phyloP scores from a whole-genome alignment of 2,888 invertebrate genomes.

The Eupithecia pulchellata region DNA sequence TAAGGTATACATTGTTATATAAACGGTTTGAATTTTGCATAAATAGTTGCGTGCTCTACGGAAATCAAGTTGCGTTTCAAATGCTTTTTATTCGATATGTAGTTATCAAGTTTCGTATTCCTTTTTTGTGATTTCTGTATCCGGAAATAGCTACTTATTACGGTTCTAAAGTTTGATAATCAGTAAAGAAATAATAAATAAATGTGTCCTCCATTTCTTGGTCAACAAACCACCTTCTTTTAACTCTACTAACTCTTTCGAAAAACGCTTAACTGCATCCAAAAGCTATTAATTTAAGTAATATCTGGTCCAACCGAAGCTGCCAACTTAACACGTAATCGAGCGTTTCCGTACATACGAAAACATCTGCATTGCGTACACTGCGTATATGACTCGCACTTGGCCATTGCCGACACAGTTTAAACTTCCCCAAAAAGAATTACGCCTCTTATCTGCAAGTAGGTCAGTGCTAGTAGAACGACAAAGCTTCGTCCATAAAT shows the following conservation, averaged over 20 bases:
- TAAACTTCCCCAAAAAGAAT: not conserved
- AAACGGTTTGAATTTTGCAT: not conserved
- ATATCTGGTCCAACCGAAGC: not conserved
- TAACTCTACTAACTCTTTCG: not conserved
- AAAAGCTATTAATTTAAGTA: constrained; percentile 2
- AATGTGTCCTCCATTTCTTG: not conserved
- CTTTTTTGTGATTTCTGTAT: not conserved
- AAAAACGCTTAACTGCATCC: not conserved
- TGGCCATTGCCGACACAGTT: constrained; percentile 8
- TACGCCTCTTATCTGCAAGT: not conserved
- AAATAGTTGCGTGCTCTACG: not conserved
- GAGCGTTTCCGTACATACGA: not conserved
- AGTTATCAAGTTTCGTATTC: not conserved
- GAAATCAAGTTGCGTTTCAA: not conserved
- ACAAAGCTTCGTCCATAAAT: constrained; percentile 1
- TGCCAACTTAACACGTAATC: constrained; percentile 19
- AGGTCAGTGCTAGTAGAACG: constrained; percentile 10
- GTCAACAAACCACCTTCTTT: not conserved
- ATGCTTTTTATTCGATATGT: not conserved
- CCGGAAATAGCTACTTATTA: not conserved
- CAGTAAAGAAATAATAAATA: not conserved
- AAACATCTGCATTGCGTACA: constrained; percentile 40
- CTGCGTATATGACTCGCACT: constrained; percentile 8
- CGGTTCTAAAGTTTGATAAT: not conserved
- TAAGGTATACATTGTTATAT: not conserved